Evolutionary conservation across 2,888 invertebrate species (phyloP).

Genomic region (Strigamia crassipes): DNA sequence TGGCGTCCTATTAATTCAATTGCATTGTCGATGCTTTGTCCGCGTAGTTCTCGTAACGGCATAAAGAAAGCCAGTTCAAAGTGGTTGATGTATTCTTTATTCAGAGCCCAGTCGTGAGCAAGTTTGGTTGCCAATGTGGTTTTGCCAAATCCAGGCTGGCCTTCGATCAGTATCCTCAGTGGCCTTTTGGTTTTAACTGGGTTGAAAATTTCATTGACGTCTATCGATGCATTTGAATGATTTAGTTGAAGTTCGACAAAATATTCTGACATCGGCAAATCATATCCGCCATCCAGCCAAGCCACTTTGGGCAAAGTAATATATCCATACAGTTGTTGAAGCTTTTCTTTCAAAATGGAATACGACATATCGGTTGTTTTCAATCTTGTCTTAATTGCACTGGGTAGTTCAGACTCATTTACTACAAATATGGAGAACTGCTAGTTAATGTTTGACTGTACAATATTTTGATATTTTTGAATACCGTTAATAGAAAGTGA

Average conservation of each 20-base stretch:
- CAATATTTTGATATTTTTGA: too few species aligned
- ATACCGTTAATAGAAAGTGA: too few species aligned
- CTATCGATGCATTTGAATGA: neutral
- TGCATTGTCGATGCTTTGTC: neutral
- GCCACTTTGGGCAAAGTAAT: neutral
- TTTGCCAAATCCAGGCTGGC: neutral
- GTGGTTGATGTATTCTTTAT: conserved; percentile 61
- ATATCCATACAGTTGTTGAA: neutral
- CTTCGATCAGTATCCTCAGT: neutral
- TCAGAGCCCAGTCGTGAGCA: conserved; percentile 49
- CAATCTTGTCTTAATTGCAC: too few species aligned
- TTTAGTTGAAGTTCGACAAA: neutral
- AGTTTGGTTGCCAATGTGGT: conserved; percentile 46
- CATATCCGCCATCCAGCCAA: neutral
- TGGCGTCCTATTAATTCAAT: neutral
- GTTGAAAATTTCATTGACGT: neutral
- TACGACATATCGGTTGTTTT: neutral
- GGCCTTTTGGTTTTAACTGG: neutral
- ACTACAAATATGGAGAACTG: too few species aligned
- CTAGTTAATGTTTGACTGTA: too few species aligned
- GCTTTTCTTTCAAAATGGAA: neutral
- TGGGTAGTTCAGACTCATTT: too few species aligned
- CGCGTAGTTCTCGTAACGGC: neutral
- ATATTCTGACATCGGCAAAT: neutral
- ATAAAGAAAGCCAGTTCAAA: conserved; percentile 63